Base-by-base conservation (phyloP, 2,797 vertebrate genomes). In the Lagorchestes hirsutus region DNA sequence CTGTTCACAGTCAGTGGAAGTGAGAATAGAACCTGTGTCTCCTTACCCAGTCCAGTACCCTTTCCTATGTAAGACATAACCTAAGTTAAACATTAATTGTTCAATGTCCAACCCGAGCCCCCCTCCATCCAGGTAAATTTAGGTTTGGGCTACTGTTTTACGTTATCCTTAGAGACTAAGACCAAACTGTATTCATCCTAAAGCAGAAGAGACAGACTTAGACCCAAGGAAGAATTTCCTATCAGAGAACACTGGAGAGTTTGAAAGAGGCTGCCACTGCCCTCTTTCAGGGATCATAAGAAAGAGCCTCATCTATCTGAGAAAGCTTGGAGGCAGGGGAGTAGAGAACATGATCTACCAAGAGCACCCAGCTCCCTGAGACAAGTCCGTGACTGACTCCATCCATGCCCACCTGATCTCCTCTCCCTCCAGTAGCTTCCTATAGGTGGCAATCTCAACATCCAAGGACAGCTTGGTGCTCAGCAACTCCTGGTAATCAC, bases 401-500 rank as follows among this genome's bases (percentile, higher is more conserved):
- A 0, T 4, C 46, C 40, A 0, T 34, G 31, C 98, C 52, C 92
- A 99, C 99, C 99, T 98, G 96, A 82, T 96, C 97, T 99, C 98
- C 96, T 99, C 98, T n/a, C 98, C 98, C 95, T 99, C 99, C 82
- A 99, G 99, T 93, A 99, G 99, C 54, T 99, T 98, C 57, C 97
- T 98, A 92, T 99, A 99, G 97, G 99, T 99, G 96, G 99, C 99
- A 0, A 99, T 99, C 98, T 99, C 99, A 12, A 99, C 98, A 31
- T 99, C 99, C 98, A 99, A 95, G 29, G 99, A 98, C 98, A 99
- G 57, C 96, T 99, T 99, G 62, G 98, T 97, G 3, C 99, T 99
- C 98, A 99, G 98, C 62, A 99, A 98, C 1, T 98, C 98, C 93
- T 99, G 99, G 98, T 99, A 98, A 34, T 99, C 98, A 0, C 93